A percentile compares a stretch with the other conserved stretches of the same genome.
Conservation (phyloP, 2,797 vertebrate genomes). For the Australoheros facetus region DNA sequence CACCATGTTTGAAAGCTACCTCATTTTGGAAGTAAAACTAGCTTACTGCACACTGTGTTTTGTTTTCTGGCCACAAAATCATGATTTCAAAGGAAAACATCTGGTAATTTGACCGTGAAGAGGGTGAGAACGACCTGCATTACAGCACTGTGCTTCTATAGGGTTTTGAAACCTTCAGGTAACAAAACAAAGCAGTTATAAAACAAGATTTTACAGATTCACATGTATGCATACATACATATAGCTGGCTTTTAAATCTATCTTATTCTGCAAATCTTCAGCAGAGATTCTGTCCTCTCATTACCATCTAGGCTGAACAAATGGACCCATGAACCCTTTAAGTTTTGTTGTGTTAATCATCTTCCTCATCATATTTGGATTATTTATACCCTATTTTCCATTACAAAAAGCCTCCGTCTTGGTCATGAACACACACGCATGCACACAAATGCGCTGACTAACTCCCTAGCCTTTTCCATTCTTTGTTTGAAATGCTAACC, state of each 20-base stretch:
- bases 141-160: conserved; percentile 15
- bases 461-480: neutral
- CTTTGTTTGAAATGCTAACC: conserved; percentile 42
- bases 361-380: conserved; percentile 41
- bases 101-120: neutral
- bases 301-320: conserved; percentile 25
- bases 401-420: conserved; percentile 33
- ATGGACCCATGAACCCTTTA: conserved; percentile 40
- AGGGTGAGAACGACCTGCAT: neutral
- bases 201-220: conserved; percentile 25
- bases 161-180: neutral
- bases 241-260: neutral
- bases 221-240: neutral
- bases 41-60: neutral
- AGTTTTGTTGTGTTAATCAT: conserved; percentile 46
- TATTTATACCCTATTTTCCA: conserved; percentile 52
- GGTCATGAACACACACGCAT: neutral
- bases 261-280: conserved; percentile 11
- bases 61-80: neutral
- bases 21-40: neutral
- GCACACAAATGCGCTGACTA: neutral
- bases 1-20: neutral
- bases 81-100: neutral
- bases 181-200: conserved; percentile 8
- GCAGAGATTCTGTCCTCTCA: conserved; percentile 12